These are phyloP conservation scores for Papilio glaucus DNA, from an alignment of 1,140 invertebrate species.

Conservation along the genomic window DNA sequence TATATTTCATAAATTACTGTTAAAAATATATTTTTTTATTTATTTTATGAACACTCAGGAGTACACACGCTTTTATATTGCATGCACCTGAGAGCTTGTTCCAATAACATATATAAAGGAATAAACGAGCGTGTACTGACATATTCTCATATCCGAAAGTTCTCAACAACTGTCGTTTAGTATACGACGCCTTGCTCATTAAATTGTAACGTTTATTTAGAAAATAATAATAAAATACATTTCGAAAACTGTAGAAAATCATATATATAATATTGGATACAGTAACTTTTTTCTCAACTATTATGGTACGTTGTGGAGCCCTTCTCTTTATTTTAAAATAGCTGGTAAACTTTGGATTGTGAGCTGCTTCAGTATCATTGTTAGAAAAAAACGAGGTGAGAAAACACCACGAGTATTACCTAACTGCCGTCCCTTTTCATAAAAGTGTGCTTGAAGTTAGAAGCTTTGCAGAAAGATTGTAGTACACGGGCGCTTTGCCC, in stretches of 20 bases:
- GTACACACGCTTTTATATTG: background rate
- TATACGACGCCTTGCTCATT: no score
- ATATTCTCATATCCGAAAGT: background rate
- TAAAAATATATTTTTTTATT: background rate
- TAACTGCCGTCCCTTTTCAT: background rate
- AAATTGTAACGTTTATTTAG: no score
- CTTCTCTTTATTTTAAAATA: no score
- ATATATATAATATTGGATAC: no score
- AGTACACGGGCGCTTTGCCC: background rate
- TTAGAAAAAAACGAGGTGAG: no score
- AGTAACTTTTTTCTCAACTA: no score
- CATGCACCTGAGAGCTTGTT: background rate
- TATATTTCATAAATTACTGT: no score
- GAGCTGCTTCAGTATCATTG: no score
- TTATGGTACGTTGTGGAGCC: no score
- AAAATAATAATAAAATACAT: no score
- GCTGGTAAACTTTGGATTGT: no score
- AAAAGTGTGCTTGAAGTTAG: background rate
- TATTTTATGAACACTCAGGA: background rate
- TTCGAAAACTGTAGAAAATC: no score
- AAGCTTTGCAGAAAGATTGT: constrained; percentile 19
- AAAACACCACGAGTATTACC: background rate
- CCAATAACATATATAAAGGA: background rate
- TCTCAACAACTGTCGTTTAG: background rate
- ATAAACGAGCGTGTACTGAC: background rate